Evolutionary conservation across 2,113 vertebrate species (phyloP).

Genomic region (Trichomycterus rosablanca): DNA sequence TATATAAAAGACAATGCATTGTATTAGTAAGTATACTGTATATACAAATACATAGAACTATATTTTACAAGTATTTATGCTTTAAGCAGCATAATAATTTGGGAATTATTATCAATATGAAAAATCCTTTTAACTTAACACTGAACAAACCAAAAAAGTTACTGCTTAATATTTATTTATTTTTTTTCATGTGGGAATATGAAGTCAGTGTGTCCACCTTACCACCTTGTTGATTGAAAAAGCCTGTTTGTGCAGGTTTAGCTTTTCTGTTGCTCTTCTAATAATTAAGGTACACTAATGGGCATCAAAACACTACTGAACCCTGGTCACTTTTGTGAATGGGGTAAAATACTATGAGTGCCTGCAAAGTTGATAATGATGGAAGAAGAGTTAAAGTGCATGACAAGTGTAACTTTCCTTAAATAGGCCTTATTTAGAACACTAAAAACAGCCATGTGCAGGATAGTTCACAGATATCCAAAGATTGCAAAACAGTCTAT

Average conservation of each 20-base stretch:
- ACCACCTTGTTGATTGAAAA: background rate
- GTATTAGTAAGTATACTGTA: no score
- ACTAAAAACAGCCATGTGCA: constrained; percentile 54
- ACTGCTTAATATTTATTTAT: constrained; percentile 60
- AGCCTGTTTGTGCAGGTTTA: background rate
- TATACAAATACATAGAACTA: no score
- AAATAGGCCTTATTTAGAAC: constrained; percentile 29
- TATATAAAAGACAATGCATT: no score
- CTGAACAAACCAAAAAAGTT: constrained; percentile 42
- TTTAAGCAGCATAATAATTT: constrained; percentile 56
- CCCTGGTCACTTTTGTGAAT: constrained; percentile 26
- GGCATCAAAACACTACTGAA: constrained; percentile 5
- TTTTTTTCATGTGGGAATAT: constrained; percentile 26
- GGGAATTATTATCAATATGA: constrained; percentile 53
- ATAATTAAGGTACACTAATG: background rate
- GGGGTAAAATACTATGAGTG: no score
- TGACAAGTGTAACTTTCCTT: constrained; percentile 53
- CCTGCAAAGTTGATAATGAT: no score
- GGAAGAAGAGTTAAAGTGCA: constrained; percentile 67
- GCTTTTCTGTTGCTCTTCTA: background rate
- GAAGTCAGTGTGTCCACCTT: constrained; percentile 21
- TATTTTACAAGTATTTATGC: no score
- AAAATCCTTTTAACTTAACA: constrained; percentile 32
- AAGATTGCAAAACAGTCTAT: background rate
- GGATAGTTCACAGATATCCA: constrained; percentile 10